Percentiles rank a stretch among this genome's conserved stretches.
Evolutionary conservation across 2,113 vertebrate genomes (phyloP).

Genomic region (Scolopax mira): DNA sequence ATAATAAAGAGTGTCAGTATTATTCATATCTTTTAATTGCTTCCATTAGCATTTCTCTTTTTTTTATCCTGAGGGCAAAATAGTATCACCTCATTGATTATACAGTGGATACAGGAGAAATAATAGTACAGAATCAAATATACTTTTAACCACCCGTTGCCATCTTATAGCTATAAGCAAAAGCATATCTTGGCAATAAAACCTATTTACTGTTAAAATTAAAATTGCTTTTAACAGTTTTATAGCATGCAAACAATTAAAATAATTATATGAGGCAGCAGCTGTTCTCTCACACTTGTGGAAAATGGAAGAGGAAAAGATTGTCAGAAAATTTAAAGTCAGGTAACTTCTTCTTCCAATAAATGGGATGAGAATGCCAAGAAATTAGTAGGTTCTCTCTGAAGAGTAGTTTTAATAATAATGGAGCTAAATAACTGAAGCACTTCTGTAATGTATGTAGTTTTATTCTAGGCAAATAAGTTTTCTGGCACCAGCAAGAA

Average conservation of each 20-base stretch:
- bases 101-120: conserved; percentile 55
- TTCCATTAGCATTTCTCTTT: conserved; percentile 46
- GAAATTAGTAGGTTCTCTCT: neutral
- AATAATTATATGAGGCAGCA: conserved; percentile 64
- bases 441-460: too few relatives aligned
- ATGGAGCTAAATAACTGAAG: too few relatives aligned
- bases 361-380: neutral
- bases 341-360: neutral
- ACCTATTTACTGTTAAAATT: conserved; percentile 78
- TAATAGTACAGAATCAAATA: conserved; percentile 53
- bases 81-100: conserved; percentile 64
- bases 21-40: conserved; percentile 77
- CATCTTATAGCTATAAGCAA: conserved; percentile 61
- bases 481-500: too few relatives aligned
- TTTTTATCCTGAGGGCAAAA: conserved; percentile 65
- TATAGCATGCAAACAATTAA: conserved; percentile 71
- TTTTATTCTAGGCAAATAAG: too few relatives aligned
- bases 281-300: conserved; percentile 38
- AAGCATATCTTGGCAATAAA: conserved; percentile 71
- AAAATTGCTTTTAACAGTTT: conserved; percentile 76
- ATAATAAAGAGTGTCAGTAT: conserved; percentile 71
- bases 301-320: neutral
- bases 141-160: conserved; percentile 61
- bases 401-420: neutral
- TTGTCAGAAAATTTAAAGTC: neutral